Conservation (phyloP, 2,888 invertebrate genomes). For the Zhengitettix transpicula region DNA sequence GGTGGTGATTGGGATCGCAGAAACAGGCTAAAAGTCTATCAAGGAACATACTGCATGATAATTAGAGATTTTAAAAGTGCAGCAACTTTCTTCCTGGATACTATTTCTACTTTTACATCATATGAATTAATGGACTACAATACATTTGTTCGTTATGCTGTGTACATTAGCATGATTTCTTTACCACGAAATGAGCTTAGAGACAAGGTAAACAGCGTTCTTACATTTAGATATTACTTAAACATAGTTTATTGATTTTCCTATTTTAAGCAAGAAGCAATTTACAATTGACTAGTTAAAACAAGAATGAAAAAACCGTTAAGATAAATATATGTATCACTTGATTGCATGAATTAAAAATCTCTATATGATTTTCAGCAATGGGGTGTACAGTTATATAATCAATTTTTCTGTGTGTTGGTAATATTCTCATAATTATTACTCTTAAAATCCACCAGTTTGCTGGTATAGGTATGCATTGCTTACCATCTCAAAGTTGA, state of each 20-base stretch:
- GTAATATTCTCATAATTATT: too few relatives aligned
- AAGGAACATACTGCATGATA: conserved; percentile 90
- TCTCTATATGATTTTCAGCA: too few relatives aligned
- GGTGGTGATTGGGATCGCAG: conserved; percentile 99
- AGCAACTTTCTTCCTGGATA: conserved; percentile 88
- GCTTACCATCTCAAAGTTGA: too few relatives aligned
- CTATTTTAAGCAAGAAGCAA: too few relatives aligned
- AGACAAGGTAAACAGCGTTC: conserved; percentile 41
- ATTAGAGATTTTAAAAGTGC: conserved; percentile 93
- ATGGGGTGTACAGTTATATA: too few relatives aligned
- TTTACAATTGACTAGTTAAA: too few relatives aligned
- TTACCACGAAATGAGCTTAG: conserved; percentile 61
- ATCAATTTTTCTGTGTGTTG: too few relatives aligned
- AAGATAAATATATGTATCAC: too few relatives aligned
- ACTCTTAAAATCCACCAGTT: too few relatives aligned
- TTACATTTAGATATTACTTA: background rate
- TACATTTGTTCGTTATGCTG: conserved; percentile 65
- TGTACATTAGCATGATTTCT: conserved; percentile 68
- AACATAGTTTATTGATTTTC: background rate
- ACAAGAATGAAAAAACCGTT: too few relatives aligned
- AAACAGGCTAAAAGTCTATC: conserved; percentile 92
- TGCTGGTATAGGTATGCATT: too few relatives aligned
- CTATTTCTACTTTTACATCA: conserved; percentile 97
- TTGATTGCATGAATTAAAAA: too few relatives aligned
- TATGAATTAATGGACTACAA: conserved; percentile 98